Evolutionary conservation across 2,888 invertebrate genomes (phyloP).

Genomic region (Nycteola revayana): DNA sequence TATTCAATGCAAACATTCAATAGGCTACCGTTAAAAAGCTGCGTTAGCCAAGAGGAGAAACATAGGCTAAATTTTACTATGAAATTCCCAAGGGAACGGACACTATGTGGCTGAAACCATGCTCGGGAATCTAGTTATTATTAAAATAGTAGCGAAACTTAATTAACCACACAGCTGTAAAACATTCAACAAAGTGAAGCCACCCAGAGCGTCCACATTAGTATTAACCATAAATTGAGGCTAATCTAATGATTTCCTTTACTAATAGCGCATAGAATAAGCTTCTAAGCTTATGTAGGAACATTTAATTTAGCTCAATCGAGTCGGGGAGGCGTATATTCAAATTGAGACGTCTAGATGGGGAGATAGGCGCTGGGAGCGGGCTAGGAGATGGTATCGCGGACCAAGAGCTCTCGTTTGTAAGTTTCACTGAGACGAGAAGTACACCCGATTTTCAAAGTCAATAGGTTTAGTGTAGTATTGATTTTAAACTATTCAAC

Average conservation of each 20-base stretch:
- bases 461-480: no score
- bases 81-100: no score
- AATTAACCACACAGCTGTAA: no score
- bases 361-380: conserved; percentile 57
- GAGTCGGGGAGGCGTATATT: conserved; percentile 50
- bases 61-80: no score
- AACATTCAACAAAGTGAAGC: conserved; percentile 14
- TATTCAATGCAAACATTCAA: no score
- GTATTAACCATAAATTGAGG: conserved; percentile 26
- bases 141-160: no score
- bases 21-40: no score
- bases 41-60: no score
- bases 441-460: conserved; percentile 26
- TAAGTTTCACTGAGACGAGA: conserved; percentile 35
- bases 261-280: conserved; percentile 31
- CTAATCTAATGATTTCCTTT: conserved; percentile 29
- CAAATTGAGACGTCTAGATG: conserved; percentile 75
- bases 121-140: no score
- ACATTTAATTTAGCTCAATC: conserved; percentile 47
- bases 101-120: no score
- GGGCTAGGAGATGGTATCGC: conserved; percentile 56
- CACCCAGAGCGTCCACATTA: conserved; percentile 28
- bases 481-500: no score
- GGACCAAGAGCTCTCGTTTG: conserved; percentile 37
- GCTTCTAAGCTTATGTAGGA: conserved; percentile 30